These are phyloP conservation scores for Microcebus ravelobensis DNA, from an alignment of 2,113 vertebrate genomes.

Conservation along the genomic window DNA sequence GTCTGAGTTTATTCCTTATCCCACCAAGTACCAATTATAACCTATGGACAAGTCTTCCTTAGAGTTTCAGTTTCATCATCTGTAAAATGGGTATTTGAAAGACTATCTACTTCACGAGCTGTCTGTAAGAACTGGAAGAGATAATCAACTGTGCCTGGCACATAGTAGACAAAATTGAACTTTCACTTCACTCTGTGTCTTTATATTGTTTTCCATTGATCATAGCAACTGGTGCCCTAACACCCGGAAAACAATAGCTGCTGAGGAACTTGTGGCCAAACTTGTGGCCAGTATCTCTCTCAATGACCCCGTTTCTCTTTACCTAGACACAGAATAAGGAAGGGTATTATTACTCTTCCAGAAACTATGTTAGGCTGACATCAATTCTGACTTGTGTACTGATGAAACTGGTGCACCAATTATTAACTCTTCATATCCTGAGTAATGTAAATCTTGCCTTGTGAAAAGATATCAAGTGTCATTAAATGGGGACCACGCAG, in stretches of 20 bases:
- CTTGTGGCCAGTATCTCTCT: slow-evolving; percentile 52
- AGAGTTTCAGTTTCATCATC: not conserved
- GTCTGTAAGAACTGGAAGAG: not conserved
- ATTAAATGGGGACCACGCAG: not conserved
- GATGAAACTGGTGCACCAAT: slow-evolving; percentile 65
- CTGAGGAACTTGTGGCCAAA: slow-evolving; percentile 67
- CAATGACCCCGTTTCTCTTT: slow-evolving; percentile 53
- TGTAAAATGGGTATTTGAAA: not conserved
- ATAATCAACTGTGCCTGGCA: not conserved
- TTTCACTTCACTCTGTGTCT: slow-evolving; percentile 47
- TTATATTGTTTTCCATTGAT: slow-evolving; percentile 67
- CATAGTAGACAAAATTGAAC: not conserved
- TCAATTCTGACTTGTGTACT: slow-evolving; percentile 75
- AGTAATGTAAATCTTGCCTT: slow-evolving; percentile 41
- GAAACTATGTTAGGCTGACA: slow-evolving; percentile 75
- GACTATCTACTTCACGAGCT: not conserved
- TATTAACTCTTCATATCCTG: slow-evolving; percentile 57
- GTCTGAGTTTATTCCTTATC: not conserved
- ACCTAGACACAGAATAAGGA: slow-evolving; percentile 62
- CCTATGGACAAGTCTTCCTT: not conserved
- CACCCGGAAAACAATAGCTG: slow-evolving; percentile 64
- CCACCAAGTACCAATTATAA: not conserved
- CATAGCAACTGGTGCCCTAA: slow-evolving; percentile 64
- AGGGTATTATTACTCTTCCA: slow-evolving; percentile 75
- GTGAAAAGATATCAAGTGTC: not conserved